Percentiles rank a stretch among this genome's conserved stretches.
These are phyloP conservation scores for Drosophila sordidapex DNA, from an alignment of 2,888 invertebrate genomes.

Conservation along the genomic window DNA sequence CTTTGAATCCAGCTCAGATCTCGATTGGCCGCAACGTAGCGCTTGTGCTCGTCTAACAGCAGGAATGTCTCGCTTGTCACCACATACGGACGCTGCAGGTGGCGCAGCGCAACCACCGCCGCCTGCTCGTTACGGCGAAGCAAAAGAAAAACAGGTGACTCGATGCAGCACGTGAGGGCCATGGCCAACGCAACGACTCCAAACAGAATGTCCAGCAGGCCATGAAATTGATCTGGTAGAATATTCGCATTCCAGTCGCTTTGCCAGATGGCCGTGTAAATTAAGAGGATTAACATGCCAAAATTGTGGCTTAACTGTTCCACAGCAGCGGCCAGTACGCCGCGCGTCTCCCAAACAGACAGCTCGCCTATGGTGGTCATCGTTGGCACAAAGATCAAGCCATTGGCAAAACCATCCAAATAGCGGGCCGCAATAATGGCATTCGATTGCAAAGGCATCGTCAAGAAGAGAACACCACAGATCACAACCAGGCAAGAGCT, in stretches of 20 bases:
- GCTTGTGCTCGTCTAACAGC: slow-evolving; percentile 77
- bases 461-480: slow-evolving; percentile 70
- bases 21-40: slow-evolving; percentile 68
- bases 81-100: slow-evolving; percentile 70
- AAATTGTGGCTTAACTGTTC: slow-evolving; percentile 72
- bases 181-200: slow-evolving; percentile 61
- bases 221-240: slow-evolving; percentile 69
- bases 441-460: slow-evolving; percentile 42
- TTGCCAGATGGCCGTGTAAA: slow-evolving; percentile 60
- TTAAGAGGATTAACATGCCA: slow-evolving; percentile 75
- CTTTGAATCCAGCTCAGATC: slow-evolving; percentile 43
- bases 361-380: slow-evolving; percentile 78
- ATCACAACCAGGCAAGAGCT: slow-evolving; percentile 69
- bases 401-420: slow-evolving; percentile 81
- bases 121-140: slow-evolving; percentile 65
- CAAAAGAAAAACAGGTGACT: slow-evolving; percentile 78
- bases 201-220: slow-evolving; percentile 64
- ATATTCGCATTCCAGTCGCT: slow-evolving; percentile 53
- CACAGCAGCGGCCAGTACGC: slow-evolving; percentile 64
- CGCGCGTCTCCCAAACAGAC: slow-evolving; percentile 65
- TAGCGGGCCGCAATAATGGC: slow-evolving; percentile 76
- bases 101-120: slow-evolving; percentile 72
- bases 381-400: slow-evolving; percentile 77
- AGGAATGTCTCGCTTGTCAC: slow-evolving; percentile 72
- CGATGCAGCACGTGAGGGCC: slow-evolving; percentile 62